Conservation (phyloP, 2,113 vertebrate genomes). For the Gasterosteus nipponicus region DNA sequence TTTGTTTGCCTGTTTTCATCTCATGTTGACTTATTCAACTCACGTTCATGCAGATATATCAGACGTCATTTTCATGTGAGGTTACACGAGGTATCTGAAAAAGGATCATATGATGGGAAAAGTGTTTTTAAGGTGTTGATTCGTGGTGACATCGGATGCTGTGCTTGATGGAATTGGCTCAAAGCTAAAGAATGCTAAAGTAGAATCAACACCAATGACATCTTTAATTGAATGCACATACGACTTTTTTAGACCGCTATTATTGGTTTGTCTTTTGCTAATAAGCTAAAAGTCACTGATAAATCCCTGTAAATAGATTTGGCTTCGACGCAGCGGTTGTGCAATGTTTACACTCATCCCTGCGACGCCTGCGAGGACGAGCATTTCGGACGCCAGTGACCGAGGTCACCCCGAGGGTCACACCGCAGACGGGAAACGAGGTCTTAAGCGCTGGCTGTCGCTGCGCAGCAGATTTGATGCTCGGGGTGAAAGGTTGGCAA, state of each 20-base stretch:
- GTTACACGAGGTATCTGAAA: neutral
- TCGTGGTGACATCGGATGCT: neutral
- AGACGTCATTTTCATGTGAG: neutral
- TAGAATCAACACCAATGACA: neutral
- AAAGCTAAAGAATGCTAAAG: too few species aligned
- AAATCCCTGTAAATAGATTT: conserved; percentile 55
- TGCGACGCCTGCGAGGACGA: conserved; percentile 25
- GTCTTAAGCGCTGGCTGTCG: conserved; percentile 51
- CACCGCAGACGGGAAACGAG: conserved; percentile 40
- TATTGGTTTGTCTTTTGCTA: conserved; percentile 13
- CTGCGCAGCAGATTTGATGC: conserved; percentile 49
- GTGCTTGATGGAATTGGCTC: neutral
- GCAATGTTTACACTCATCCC: conserved; percentile 60
- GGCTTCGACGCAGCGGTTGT: conserved; percentile 38
- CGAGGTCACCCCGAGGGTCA: conserved; percentile 61
- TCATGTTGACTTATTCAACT: neutral
- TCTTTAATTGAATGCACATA: too few species aligned
- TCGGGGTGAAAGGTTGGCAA: conserved; percentile 51
- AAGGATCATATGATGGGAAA: neutral
- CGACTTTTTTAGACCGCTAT: neutral
- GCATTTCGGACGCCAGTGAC: conserved; percentile 57
- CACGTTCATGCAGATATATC: neutral
- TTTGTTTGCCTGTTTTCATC: neutral
- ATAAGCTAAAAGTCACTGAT: conserved; percentile 17
- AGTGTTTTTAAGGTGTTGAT: neutral